A percentile compares a stretch with the other conserved stretches of the same genome.
Conservation (phyloP, 1,140 invertebrate species). For the Lutraria rhynchaena region DNA sequence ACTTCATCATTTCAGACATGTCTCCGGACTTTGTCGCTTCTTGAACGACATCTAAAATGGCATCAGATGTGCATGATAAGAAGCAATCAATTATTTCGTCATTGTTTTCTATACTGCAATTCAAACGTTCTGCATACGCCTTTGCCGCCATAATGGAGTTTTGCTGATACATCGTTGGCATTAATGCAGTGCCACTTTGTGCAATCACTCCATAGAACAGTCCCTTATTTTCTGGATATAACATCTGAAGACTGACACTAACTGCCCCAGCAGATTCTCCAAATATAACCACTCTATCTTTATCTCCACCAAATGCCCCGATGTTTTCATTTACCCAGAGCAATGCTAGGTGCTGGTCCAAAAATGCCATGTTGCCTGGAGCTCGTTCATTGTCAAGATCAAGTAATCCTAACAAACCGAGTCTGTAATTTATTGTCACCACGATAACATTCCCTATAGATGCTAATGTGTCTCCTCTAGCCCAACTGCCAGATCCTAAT, state of each 20-base stretch:
- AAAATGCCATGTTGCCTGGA: conserved; percentile 55
- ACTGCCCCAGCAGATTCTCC: conserved; percentile 68
- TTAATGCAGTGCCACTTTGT: conserved; percentile 56
- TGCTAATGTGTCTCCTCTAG: conserved; percentile 71
- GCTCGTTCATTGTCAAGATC: conserved; percentile 84
- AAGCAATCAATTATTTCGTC: conserved; percentile 13
- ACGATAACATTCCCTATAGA: conserved; percentile 82
- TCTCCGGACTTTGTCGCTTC: background rate
- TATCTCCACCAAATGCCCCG: conserved; percentile 68
- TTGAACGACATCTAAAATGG: background rate
- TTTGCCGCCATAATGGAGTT: background rate
- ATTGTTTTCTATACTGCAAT: background rate
- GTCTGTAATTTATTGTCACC: conserved; percentile 84
- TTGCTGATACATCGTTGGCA: background rate
- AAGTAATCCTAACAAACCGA: conserved; percentile 83
- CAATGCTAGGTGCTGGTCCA: conserved; percentile 59
- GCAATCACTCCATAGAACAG: conserved; percentile 76
- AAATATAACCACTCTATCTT: conserved; percentile 67
- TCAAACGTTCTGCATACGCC: background rate
- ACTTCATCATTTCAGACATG: background rate
- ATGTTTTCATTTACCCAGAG: conserved; percentile 83
- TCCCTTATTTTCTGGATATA: conserved; percentile 51
- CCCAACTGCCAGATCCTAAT: conserved; percentile 68
- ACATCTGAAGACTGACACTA: conserved; percentile 23
- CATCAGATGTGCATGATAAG: background rate